A percentile compares a stretch with the other conserved stretches of the same genome.
These are phyloP conservation scores for Agrypnus murinus DNA, from an alignment of 2,888 invertebrate genomes.

Conservation along the genomic window DNA sequence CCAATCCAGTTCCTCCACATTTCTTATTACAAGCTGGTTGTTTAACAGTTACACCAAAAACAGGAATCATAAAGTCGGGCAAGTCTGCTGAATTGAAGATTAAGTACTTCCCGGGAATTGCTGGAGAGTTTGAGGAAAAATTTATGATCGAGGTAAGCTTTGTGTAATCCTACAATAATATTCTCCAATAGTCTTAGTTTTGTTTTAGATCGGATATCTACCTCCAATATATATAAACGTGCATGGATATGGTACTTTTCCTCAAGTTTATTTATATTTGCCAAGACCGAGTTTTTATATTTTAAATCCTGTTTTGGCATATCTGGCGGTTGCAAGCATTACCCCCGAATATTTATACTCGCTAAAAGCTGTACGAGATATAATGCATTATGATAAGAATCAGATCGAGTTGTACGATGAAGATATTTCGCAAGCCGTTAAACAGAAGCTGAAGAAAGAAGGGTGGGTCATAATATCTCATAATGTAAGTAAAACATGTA, in stretches of 20 bases:
- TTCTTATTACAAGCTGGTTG: slow-evolving; percentile 71
- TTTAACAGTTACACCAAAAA: slow-evolving; percentile 70
- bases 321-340: slow-evolving; percentile 72
- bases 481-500: slow-evolving; percentile 56
- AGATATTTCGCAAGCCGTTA: slow-evolving; percentile 51
- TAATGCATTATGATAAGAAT: slow-evolving; percentile 34
- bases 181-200: background rate
- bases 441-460: slow-evolving; percentile 54
- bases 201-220: slow-evolving; percentile 73
- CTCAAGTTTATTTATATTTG: slow-evolving; percentile 75
- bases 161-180: background rate
- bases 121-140: slow-evolving; percentile 73
- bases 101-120: slow-evolving; percentile 73
- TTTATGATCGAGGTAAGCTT: slow-evolving; percentile 65
- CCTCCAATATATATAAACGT: slow-evolving; percentile 74
- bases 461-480: slow-evolving; percentile 65
- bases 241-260: slow-evolving; percentile 75
- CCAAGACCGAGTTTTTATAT: slow-evolving; percentile 66
- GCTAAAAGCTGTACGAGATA: slow-evolving; percentile 57
- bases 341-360: slow-evolving; percentile 70
- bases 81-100: slow-evolving; percentile 71
- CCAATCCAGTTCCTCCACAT: slow-evolving; percentile 65
- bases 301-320: slow-evolving; percentile 69
- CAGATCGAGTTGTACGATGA: slow-evolving; percentile 44
- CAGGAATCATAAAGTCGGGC: slow-evolving; percentile 70